Conservation (phyloP, 2,113 vertebrate species). For the Stegostoma tigrinum region DNA sequence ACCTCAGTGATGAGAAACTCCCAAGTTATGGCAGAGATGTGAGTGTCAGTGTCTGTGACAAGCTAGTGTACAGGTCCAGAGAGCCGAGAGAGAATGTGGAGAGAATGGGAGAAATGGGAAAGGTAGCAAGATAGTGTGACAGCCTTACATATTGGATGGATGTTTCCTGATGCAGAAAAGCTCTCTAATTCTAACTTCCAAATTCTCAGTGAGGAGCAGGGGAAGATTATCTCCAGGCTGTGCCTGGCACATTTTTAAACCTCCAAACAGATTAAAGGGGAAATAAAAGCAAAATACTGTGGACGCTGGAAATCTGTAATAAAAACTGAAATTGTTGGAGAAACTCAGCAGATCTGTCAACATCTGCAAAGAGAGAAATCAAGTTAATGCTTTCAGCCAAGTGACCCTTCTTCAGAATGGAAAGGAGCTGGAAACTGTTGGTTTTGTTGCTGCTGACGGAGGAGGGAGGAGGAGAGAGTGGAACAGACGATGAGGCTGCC, state of each 20-base stretch:
- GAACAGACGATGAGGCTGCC: too few species aligned
- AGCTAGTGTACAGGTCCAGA: not conserved
- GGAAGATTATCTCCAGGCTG: not conserved
- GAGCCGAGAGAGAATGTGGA: not conserved
- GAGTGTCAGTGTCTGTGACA: not conserved
- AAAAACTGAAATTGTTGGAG: too few species aligned
- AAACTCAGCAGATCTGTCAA: too few species aligned
- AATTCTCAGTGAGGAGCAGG: not conserved
- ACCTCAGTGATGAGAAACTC: not conserved
- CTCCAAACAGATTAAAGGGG: not conserved
- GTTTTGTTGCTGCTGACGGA: too few species aligned
- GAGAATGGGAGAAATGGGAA: not conserved
- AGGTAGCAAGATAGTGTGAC: not conserved
- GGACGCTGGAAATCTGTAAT: too few species aligned
- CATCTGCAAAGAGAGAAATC: too few species aligned
- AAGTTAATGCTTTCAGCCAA: too few species aligned
- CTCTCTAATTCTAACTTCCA: not conserved
- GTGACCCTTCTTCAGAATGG: too few species aligned
- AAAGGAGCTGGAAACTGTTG: too few species aligned
- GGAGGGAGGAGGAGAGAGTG: too few species aligned
- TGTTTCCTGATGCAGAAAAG: not conserved
- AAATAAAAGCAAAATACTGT: too few species aligned
- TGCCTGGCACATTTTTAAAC: not conserved
- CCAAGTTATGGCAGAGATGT: not conserved
- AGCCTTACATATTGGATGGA: not conserved